Percentiles rank a stretch among this genome's conserved stretches.
phyloP scores from a whole-genome alignment of 2,888 invertebrate species.

The Adelognathus sp. region DNA sequence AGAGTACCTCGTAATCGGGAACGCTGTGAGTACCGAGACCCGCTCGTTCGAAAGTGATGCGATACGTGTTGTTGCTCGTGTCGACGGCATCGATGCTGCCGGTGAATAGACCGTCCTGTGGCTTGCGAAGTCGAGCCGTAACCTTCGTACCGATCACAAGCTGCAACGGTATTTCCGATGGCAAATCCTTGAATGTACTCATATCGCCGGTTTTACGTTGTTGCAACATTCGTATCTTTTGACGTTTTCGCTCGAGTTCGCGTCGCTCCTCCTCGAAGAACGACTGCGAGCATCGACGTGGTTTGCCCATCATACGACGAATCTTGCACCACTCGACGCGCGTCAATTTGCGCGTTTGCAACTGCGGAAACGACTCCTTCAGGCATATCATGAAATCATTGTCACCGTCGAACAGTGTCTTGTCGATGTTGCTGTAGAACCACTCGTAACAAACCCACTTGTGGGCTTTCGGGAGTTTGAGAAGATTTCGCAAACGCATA shows the following conservation, averaged over 20 bases:
- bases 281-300: slow-evolving; percentile 95
- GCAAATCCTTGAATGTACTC: slow-evolving; percentile 91
- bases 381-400: slow-evolving; percentile 98
- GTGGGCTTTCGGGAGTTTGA: slow-evolving; percentile 98
- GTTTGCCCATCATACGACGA: slow-evolving; percentile 97
- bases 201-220: slow-evolving; percentile 93
- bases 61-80: slow-evolving; percentile 95
- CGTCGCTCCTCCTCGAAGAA: slow-evolving; percentile 98
- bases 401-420: slow-evolving; percentile 95
- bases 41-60: slow-evolving; percentile 96
- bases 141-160: slow-evolving; percentile 97
- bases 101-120: slow-evolving; percentile 97
- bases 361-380: slow-evolving; percentile 95
- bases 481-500: slow-evolving; percentile 92
- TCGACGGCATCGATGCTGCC: slow-evolving; percentile 98
- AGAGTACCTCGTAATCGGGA: slow-evolving; percentile 97
- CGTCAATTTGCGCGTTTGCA: slow-evolving; percentile 92
- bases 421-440: slow-evolving; percentile 99
- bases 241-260: slow-evolving; percentile 94
- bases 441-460: slow-evolving; percentile 99
- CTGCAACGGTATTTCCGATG: slow-evolving; percentile 96
- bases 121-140: slow-evolving; percentile 93
- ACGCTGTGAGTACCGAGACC: slow-evolving; percentile 97
- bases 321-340: slow-evolving; percentile 98
- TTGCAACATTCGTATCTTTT: slow-evolving; percentile 95